These are phyloP conservation scores for Zelostemma sp. DNA, from an alignment of 1,140 invertebrate genomes.

Conservation along the genomic window DNA sequence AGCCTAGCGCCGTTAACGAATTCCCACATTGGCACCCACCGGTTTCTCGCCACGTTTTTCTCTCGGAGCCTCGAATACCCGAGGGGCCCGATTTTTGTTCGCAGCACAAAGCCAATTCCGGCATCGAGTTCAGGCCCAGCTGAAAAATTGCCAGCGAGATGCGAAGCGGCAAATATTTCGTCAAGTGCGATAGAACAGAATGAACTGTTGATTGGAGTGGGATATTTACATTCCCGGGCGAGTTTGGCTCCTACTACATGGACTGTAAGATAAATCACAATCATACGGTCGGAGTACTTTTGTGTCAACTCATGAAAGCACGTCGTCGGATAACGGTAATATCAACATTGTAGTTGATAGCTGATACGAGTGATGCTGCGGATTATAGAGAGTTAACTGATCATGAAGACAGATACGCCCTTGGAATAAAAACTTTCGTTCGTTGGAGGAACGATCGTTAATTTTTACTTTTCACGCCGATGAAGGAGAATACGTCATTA, in stretches of 20 bases:
- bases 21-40: conserved; percentile 6
- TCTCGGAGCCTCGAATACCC: not conserved
- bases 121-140: not conserved
- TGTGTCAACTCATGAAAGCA: conserved; percentile 5
- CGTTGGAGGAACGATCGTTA: too few relatives aligned
- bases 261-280: conserved; percentile 6
- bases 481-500: too few relatives aligned
- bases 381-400: too few relatives aligned
- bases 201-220: not conserved
- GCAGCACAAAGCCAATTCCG: conserved; percentile 1
- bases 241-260: too few relatives aligned
- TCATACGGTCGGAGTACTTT: conserved; percentile 1
- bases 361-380: not conserved
- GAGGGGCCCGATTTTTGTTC: conserved; percentile 4
- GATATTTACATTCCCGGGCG: not conserved
- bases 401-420: too few relatives aligned
- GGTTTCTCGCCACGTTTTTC: not conserved
- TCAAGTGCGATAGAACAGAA: conserved; percentile 1
- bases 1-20: not conserved
- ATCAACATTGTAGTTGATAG: not conserved
- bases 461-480: too few relatives aligned
- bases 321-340: not conserved
- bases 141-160: not conserved
- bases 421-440: too few relatives aligned
- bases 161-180: not conserved